Percentiles rank a stretch among this genome's conserved stretches.
Conservation (phyloP, 2,888 invertebrate genomes). For the Andrena hattorfiana region DNA sequence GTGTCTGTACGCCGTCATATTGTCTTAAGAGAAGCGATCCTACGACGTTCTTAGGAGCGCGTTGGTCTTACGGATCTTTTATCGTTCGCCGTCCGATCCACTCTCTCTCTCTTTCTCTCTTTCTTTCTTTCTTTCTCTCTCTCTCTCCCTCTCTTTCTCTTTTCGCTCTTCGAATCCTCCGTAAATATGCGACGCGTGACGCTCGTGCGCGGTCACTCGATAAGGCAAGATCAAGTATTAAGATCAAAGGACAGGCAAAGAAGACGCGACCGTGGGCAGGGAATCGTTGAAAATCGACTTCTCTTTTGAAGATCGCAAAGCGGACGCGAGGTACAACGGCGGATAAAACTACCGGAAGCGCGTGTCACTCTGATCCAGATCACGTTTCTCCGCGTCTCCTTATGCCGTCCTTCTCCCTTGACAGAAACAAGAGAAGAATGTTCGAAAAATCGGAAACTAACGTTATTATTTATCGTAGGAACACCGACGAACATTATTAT, state of each 20-base stretch:
- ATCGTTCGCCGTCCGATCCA: conserved; percentile 50
- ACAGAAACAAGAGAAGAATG: conserved; percentile 54
- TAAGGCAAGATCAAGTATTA: conserved; percentile 65
- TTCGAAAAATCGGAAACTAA: conserved; percentile 58
- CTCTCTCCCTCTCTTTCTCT: conserved; percentile 13
- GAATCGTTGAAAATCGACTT: background rate
- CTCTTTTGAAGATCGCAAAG: background rate
- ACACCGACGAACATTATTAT: conserved; percentile 56
- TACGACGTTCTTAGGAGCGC: conserved; percentile 40
- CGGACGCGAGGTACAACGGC: background rate
- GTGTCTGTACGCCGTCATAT: conserved; percentile 62
- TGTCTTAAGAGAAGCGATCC: conserved; percentile 62
- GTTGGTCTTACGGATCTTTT: conserved; percentile 42
- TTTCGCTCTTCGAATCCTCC: conserved; percentile 36
- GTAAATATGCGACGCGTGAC: conserved; percentile 29
- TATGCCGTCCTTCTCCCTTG: conserved; percentile 34
- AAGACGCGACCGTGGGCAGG: conserved; percentile 24
- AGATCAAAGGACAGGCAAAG: conserved; percentile 50
- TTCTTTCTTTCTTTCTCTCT: conserved; percentile 6
- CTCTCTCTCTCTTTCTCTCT: conserved; percentile 40
- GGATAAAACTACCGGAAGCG: background rate
- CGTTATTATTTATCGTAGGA: conserved; percentile 58
- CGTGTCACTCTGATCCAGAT: background rate
- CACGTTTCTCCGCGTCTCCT: conserved; percentile 4
- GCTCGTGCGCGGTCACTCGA: conserved; percentile 46